A percentile compares a stretch with the other conserved stretches of the same genome.
These are phyloP conservation scores for Aphaenogaster rudis DNA, from an alignment of 1,140 invertebrate species.

Conservation along the genomic window DNA sequence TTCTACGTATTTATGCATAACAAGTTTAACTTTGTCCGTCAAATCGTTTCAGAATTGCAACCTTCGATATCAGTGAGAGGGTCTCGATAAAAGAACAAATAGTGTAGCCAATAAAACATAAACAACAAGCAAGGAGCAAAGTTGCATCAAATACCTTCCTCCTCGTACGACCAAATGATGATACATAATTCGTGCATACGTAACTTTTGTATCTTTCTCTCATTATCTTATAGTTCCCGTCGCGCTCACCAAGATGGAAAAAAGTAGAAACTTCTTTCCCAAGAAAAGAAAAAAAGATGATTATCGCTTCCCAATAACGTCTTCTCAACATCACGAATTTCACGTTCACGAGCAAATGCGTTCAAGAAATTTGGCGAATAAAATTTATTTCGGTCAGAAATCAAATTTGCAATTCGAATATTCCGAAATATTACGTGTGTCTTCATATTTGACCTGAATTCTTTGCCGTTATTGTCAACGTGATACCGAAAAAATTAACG, in stretches of 20 bases:
- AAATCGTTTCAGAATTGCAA: constrained; percentile 10
- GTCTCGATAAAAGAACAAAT: constrained; percentile 10
- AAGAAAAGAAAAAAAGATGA: not conserved
- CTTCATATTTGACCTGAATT: not conserved
- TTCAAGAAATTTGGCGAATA: not conserved
- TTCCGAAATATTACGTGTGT: not conserved
- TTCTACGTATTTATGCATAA: not conserved
- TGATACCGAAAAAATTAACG: not conserved
- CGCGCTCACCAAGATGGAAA: not conserved
- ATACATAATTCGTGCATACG: constrained; percentile 43
- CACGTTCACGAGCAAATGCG: not conserved
- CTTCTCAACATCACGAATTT: not conserved
- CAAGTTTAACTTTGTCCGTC: constrained; percentile 18
- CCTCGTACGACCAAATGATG: constrained; percentile 2
- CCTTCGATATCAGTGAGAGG: not conserved
- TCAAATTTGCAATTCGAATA: not conserved
- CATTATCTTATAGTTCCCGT: constrained; percentile 56
- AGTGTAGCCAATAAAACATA: not conserved
- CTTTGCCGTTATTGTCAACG: not conserved
- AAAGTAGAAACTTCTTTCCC: not conserved
- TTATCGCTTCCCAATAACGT: not conserved
- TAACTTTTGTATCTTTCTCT: constrained; percentile 33
- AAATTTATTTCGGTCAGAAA: constrained; percentile 5
- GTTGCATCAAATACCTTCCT: constrained; percentile 31
- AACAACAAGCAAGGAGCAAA: constrained; percentile 18